Evolutionary conservation across 2,113 vertebrate species (phyloP), one percentile per base, ranked within the genome.

Genomic region (Erinaceus europaeus): DNA sequence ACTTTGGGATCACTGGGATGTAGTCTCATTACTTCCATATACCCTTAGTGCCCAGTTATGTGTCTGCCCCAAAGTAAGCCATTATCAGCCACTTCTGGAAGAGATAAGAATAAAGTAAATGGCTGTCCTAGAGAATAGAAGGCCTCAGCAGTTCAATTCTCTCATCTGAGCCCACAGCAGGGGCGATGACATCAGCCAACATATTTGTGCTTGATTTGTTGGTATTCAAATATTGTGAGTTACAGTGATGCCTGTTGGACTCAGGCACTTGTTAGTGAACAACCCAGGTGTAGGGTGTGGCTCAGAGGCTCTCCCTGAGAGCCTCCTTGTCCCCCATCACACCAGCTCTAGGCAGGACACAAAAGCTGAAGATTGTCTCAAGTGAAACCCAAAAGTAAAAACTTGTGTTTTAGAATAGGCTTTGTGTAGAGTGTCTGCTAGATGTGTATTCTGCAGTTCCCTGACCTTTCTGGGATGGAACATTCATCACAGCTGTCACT

Each of bases 401-500:
- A 96, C 92, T 92, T 92, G 0, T 96, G 96, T 96, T 97, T 96
- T 84, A 90, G 92, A 93, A 55, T 18, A 50, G 79, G 62, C 50
- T 96, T 84, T 96, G 93, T 86, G 94, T 89, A 94, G 91, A 94
- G 90, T 20, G 32, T 91, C 95, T 94, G 89, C 57, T 89, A 42
- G 91, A 92, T 96, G 86, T 92, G 95, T 95, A 96, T 97, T 96
- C 90, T 59, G 42, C 94, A 91, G 69, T 95, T 96, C 86, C 34
- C 52, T 97, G 97, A 97, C 96, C 97, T 97, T 97, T 97, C 88
- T 91, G 91, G 93, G 89, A 96, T 81, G 81, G 81, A 92, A 82
- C 94, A 95, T 96, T 96, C 96, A 96, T 96, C 93, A 95, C 82
- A 95, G 90, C 94, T 97, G 96, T 96, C 96, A 96, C 77, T 95